Evolutionary conservation across 1,140 invertebrate species (phyloP), one percentile per base, ranked within the genome.

Genomic region (Apis cerana): DNA sequence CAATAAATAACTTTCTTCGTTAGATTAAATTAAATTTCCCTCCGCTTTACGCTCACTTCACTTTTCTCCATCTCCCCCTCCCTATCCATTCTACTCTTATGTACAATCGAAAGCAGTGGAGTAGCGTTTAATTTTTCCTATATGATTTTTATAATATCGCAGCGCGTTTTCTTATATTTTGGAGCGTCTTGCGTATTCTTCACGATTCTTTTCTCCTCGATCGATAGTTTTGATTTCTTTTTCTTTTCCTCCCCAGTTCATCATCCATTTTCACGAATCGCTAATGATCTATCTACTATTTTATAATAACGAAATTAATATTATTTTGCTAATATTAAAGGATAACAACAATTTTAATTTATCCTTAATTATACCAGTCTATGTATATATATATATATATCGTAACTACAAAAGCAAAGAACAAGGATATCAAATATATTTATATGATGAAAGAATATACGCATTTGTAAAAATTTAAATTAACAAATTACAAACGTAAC

Each of bases 61-160:
- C 2, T 43, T 12, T 54, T 70, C 5, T 70, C 2, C 15, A 27
- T 64, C 23, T 9, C 52, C 17, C 23, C 15, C 19, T 48, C 5
- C 19, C 10, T 33, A 17, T 27, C n/a, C n/a, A 3, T 48, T 27
- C n/a, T 33, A 17, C 52, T 21, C 59, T 56, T 82, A 82, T 54
- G 72, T 82, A 82, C 54, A 82, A 82, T 82, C 48, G 72, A 82
- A 82, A 82, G 72, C 80, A 82, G 80, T 82, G 64, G 74, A 82
- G 74, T 82, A 82, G 80, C 80, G 74, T 76, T 43, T 43, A 82
- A 75, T 69, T 61, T 74, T 68, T 12, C n/a, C 19, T 75, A 80
- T 43, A 75, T 54, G 27, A 27, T 54, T 74, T 64, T 50, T 27
- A n/a, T n/a, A n/a, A n/a, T 43, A 48, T 67, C 61, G 71, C 52